phyloP scores from a whole-genome alignment of 2,888 invertebrate genomes.

The Athalia rosae region DNA sequence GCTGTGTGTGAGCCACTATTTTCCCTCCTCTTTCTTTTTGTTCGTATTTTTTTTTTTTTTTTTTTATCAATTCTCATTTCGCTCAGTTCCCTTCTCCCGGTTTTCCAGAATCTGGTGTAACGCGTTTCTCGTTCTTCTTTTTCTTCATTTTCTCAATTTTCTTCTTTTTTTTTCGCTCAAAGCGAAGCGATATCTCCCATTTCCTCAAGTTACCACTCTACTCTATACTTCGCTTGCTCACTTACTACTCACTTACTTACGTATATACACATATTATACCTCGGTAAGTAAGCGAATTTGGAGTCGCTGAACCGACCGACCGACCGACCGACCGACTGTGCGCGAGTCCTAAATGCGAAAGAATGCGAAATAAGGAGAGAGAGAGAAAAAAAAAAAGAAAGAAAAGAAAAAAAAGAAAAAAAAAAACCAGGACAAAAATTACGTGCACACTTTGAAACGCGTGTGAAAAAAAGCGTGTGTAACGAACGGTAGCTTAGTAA shows the following conservation, averaged over 20 bases:
- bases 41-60: too few relatives aligned
- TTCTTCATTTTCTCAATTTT: too few relatives aligned
- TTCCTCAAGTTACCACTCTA: neutral
- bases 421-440: neutral
- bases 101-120: too few relatives aligned
- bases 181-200: neutral
- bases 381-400: neutral
- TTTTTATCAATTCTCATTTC: too few relatives aligned
- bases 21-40: constrained; percentile 48
- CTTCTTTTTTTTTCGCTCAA: too few relatives aligned
- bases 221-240: neutral
- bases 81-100: too few relatives aligned
- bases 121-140: too few relatives aligned
- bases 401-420: neutral
- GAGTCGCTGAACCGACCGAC: constrained; percentile 17
- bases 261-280: too few relatives aligned
- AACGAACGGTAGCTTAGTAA: constrained; percentile 4
- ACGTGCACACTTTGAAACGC: neutral
- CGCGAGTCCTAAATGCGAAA: too few relatives aligned
- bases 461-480: neutral
- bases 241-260: constrained; percentile 19
- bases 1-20: neutral
- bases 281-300: too few relatives aligned
- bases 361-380: neutral
- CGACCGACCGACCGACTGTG: neutral